These are phyloP conservation scores for Amblyraja radiata DNA, from an alignment of 2,797 vertebrate species.

Conservation along the genomic window DNA sequence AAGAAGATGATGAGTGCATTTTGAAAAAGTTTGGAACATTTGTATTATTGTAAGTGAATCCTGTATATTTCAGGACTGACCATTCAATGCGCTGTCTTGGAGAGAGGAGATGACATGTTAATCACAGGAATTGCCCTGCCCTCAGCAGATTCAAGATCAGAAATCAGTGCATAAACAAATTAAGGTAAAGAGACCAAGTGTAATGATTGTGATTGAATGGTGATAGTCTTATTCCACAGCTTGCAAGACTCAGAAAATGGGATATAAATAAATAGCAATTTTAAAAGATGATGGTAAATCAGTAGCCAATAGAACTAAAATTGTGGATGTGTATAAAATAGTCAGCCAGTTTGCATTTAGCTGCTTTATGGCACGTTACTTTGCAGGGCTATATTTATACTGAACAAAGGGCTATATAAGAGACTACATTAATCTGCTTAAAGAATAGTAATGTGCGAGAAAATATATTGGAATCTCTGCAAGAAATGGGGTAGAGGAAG, in stretches of 20 bases:
- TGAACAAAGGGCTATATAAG: not conserved
- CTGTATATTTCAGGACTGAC: slow-evolving; percentile 59
- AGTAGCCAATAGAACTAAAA: not conserved
- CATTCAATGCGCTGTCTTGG: slow-evolving; percentile 71
- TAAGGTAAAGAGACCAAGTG: not conserved
- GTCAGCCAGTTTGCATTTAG: not conserved
- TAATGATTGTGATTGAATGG: not conserved
- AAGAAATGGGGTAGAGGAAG: not conserved
- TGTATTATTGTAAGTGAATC: not conserved
- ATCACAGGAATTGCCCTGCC: slow-evolving; percentile 74
- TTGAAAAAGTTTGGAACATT: not conserved
- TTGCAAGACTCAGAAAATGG: not conserved
- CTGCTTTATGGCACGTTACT: not conserved
- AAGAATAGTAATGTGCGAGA: not conserved
- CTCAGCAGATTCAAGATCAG: slow-evolving; percentile 78
- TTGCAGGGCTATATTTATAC: not conserved
- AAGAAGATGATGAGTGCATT: not conserved
- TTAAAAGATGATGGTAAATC: not conserved
- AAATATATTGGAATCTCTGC: not conserved
- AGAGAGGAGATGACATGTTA: slow-evolving; percentile 80
- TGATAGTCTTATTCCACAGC: not conserved
- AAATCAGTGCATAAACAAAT: slow-evolving; percentile 20
- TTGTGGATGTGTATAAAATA: not conserved
- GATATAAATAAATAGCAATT: not conserved
- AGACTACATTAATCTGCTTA: not conserved